phyloP scores from a whole-genome alignment of 2,113 vertebrate genomes.

The Lutjanus erythropterus region DNA sequence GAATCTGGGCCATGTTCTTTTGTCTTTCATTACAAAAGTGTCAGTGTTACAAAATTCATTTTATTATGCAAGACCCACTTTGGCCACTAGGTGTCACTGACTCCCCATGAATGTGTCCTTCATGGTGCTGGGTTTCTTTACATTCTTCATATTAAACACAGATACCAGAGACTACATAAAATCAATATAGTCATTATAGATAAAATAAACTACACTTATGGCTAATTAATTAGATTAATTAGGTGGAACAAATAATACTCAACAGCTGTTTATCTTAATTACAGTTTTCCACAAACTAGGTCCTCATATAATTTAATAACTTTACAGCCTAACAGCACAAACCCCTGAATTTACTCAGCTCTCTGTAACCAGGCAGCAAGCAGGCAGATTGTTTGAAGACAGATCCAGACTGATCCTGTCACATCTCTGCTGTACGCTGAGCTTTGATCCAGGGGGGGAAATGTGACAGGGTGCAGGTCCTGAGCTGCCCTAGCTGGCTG shows the following conservation, averaged over 20 bases:
- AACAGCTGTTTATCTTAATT: constrained; percentile 7
- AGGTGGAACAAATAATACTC: background rate
- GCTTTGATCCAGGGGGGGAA: constrained; percentile 32
- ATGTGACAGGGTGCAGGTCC: background rate
- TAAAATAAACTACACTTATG: background rate
- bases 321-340: constrained; percentile 23
- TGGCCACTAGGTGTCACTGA: constrained; percentile 9
- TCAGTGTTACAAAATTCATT: background rate
- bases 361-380: background rate
- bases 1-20: background rate
- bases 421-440: constrained; percentile 18
- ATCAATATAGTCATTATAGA: background rate
- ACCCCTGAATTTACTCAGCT: background rate
- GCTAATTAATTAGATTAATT: too few species aligned
- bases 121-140: background rate
- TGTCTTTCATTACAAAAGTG: background rate
- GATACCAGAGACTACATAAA: background rate
- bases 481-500: constrained; percentile 8
- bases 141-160: background rate
- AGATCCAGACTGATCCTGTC: background rate
- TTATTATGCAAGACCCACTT: accelerated
- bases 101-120: background rate
- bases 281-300: background rate
- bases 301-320: background rate
- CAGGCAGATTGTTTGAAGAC: constrained; percentile 1